Evolutionary conservation across 2,113 vertebrate genomes (phyloP).

Genomic region (Pollimyrus isidori): DNA sequence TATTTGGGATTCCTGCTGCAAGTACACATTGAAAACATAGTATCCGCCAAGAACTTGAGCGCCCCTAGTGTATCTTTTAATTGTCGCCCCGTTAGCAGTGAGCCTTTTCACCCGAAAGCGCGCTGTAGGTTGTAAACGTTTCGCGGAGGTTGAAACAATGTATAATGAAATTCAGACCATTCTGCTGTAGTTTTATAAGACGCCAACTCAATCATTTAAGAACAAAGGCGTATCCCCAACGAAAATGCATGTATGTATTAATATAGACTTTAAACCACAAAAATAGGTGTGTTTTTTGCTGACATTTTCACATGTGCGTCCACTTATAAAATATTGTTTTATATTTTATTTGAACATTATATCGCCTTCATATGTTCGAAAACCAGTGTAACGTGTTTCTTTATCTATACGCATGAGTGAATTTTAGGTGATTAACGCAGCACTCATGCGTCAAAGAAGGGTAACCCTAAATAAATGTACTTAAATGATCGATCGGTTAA

Average conservation of each 20-base stretch:
- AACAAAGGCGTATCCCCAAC: not conserved
- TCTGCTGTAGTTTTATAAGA: not conserved
- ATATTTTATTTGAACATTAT: not conserved
- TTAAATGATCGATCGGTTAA: not conserved
- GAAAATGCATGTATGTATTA: not conserved
- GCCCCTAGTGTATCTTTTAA: constrained; percentile 3
- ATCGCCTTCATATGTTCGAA: not conserved
- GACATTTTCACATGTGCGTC: not conserved
- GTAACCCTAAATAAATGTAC: not conserved
- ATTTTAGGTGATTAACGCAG: not conserved
- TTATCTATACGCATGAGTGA: not conserved
- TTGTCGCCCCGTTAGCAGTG: not conserved
- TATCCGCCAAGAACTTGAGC: not conserved
- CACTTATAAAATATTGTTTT: not conserved
- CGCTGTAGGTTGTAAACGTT: not conserved
- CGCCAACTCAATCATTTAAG: not conserved
- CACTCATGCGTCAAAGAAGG: not conserved
- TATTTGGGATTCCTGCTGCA: not conserved
- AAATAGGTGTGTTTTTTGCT: not conserved
- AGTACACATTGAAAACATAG: not conserved
- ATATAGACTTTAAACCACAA: not conserved
- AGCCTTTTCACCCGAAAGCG: not conserved
- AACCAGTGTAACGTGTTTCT: not conserved
- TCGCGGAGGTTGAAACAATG: not conserved
- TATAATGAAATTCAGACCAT: not conserved